phyloP scores from a whole-genome alignment of 1,140 invertebrate species.

The Cheumatopsyche charites region DNA sequence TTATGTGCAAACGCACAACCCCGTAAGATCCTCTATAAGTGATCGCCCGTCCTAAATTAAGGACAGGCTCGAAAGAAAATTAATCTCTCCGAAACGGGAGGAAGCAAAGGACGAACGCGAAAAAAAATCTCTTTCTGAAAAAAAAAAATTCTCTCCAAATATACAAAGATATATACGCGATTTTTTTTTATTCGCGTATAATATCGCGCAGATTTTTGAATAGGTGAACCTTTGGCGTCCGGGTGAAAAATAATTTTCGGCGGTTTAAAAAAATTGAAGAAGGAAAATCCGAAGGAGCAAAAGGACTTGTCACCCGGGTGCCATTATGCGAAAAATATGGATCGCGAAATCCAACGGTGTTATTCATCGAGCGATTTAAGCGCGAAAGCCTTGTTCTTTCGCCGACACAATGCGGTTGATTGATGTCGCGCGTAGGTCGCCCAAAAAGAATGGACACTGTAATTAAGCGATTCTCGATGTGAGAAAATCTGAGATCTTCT shows the following conservation, averaged over 20 bases:
- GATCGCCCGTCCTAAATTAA: slow-evolving; percentile 38
- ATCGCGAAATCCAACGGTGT: slow-evolving; percentile 29
- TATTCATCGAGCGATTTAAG: slow-evolving; percentile 33
- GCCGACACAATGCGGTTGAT: slow-evolving; percentile 36
- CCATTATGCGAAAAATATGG: slow-evolving; percentile 34
- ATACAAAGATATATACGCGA: slow-evolving; percentile 28
- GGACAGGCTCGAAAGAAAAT: slow-evolving; percentile 45
- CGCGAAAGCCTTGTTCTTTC: slow-evolving; percentile 14
- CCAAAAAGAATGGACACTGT: slow-evolving; percentile 17
- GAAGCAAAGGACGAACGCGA: background rate
- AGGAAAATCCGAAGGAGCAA: background rate
- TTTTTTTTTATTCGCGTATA: background rate
- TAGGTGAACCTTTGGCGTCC: slow-evolving; percentile 27
- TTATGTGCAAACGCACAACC: slow-evolving; percentile 47
- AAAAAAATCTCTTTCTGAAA: slow-evolving; percentile 3
- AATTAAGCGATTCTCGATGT: slow-evolving; percentile 17
- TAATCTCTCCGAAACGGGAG: slow-evolving; percentile 40
- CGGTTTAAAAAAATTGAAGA: slow-evolving; percentile 13
- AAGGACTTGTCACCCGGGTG: slow-evolving; percentile 34
- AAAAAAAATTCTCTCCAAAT: background rate
- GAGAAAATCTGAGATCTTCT: slow-evolving; percentile 3
- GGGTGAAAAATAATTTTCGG: slow-evolving; percentile 29
- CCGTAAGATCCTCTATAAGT: slow-evolving; percentile 41
- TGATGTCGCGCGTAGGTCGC: slow-evolving; percentile 32
- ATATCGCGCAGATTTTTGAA: slow-evolving; percentile 39